Conservation (phyloP, 2,113 vertebrate genomes). For the Catharus minimus region DNA sequence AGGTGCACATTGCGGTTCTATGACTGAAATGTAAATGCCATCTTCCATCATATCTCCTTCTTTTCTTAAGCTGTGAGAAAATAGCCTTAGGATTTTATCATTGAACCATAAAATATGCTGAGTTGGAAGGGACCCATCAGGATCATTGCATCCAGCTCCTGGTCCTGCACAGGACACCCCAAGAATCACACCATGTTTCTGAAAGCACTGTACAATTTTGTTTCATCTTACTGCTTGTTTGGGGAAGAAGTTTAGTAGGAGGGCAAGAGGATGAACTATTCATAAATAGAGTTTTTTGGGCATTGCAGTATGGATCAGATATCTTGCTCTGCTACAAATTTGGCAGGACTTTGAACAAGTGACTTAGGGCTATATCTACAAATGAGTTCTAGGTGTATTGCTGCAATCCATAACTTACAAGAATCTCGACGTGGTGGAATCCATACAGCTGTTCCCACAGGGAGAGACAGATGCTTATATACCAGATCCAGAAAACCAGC, state of each 20-base stretch:
- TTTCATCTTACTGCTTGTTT: neutral
- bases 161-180: no score
- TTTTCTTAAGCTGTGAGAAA: neutral
- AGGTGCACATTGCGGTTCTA: neutral
- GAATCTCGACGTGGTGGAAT: neutral
- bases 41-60: neutral
- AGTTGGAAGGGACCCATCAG: no score
- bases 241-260: neutral
- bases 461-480: neutral
- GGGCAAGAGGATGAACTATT: neutral
- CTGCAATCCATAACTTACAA: neutral
- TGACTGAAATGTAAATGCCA: neutral
- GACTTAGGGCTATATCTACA: neutral
- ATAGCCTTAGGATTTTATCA: neutral
- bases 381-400: neutral
- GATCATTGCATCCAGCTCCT: no score
- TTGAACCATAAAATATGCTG: neutral
- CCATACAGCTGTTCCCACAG: neutral
- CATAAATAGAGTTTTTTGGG: neutral
- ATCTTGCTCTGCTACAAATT: neutral
- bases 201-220: neutral
- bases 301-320: neutral
- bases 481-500: neutral
- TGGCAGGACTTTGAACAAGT: neutral
- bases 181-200: no score